Conservation (phyloP, 2,113 vertebrate species). For the Vombatus ursinus region DNA sequence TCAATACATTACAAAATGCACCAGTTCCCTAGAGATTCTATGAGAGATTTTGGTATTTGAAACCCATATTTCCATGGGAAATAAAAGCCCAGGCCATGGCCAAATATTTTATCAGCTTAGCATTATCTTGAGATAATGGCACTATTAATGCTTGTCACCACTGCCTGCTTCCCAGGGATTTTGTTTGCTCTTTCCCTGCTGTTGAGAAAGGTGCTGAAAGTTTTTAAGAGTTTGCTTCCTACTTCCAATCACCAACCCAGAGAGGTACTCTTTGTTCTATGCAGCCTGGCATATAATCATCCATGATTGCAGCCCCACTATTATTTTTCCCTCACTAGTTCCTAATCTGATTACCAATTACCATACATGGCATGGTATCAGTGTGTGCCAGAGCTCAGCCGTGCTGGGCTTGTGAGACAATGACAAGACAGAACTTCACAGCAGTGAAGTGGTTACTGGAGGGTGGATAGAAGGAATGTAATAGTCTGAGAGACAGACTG, state of each 20-base stretch:
- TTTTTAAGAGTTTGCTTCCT: slow-evolving; percentile 53
- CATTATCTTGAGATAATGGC: slow-evolving; percentile 71
- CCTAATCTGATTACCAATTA: slow-evolving; percentile 27
- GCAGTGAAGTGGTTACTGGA: not conserved
- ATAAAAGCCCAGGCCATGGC: slow-evolving; percentile 63
- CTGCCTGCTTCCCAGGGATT: slow-evolving; percentile 49
- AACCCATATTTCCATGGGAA: slow-evolving; percentile 69
- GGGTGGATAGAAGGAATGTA: not conserved
- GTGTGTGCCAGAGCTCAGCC: not conserved
- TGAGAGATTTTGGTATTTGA: slow-evolving; percentile 72
- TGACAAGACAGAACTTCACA: not conserved
- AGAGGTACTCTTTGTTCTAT: slow-evolving; percentile 41
- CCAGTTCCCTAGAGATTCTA: slow-evolving; percentile 68
- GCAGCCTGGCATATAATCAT: slow-evolving; percentile 26
- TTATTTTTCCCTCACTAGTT: slow-evolving; percentile 22
- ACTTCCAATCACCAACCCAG: slow-evolving; percentile 9
- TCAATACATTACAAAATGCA: slow-evolving; percentile 75
- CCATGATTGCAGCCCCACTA: not conserved
- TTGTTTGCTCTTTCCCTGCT: slow-evolving; percentile 54
- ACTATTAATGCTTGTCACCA: slow-evolving; percentile 66
- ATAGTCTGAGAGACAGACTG: not conserved
- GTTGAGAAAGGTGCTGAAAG: slow-evolving; percentile 52
- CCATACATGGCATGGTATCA: not conserved
- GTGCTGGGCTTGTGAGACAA: not conserved
- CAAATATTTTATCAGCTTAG: slow-evolving; percentile 78